Evolutionary conservation across 2,797 vertebrate genomes (phyloP), one percentile per base, ranked within the genome.

Genomic region (Tarsius wallacei): DNA sequence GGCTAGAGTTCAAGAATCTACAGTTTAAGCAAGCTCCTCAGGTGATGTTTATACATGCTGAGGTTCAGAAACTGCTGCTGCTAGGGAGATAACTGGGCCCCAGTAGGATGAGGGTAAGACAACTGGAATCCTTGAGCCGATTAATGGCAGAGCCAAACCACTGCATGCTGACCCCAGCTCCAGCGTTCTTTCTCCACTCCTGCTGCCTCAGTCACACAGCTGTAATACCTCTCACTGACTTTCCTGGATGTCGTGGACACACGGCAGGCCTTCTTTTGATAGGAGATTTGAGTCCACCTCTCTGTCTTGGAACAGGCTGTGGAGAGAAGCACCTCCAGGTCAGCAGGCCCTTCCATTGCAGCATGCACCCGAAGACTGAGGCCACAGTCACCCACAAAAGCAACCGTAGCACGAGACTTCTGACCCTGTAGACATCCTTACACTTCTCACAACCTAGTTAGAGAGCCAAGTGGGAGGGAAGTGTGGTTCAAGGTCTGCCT

Each of bases 341-440:
- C n/a, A n/a, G 33, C 19, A 22, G 19, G 36, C 13, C 47, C 61
- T 83, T 57, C 68, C 15, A 0, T 26, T 36, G 61, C 26, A 14
- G 90, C 14, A 5, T 4, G 0, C 10, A 49, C n/a, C 31, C 12
- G 61, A 19, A 66, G 49, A 28, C 13, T 3, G 2, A 78, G 51
- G 59, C 24, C 15, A 4, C 7, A 15, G 53, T n/a, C 87, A 15
- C 9, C 14, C 15, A 59, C 2, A 13, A 33, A 68, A 87, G n/a
- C 59, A n/a, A 24, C 49, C 5, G 1, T 36, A 4, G 26, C 1
- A 0, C 6, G 1, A 31, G 3, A 15, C 17, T 77, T 53, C 68
- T 36, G 73, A 55, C n/a, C 61, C n/a, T 13, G n/a, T 3, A 49
- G 49, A 24, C 36, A 59, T 55, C 36, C 70, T 87, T 17, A 9